Evolutionary conservation across 2,797 vertebrate genomes (phyloP).

Genomic region (Anguilla pacifica): DNA sequence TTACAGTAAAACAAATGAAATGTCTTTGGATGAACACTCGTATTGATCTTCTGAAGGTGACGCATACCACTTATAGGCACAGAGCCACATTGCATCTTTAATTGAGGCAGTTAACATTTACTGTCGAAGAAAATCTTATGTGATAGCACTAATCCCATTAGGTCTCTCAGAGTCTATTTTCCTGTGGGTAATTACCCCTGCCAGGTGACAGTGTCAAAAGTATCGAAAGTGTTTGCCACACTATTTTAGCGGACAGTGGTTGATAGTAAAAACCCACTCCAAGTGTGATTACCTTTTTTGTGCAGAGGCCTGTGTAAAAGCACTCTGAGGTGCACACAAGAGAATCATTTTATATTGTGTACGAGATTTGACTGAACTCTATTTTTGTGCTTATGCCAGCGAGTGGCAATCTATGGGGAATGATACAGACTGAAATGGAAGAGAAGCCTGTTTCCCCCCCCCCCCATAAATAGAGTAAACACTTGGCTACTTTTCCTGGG

Average conservation of each 20-base stretch:
- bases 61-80: neutral
- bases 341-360: neutral
- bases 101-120: neutral
- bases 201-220: neutral
- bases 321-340: neutral
- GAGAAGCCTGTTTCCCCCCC: neutral
- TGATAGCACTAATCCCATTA: neutral
- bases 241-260: neutral
- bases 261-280: neutral
- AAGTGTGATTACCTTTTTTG: neutral
- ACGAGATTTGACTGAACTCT: neutral
- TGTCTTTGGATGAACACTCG: neutral
- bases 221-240: neutral
- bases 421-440: neutral
- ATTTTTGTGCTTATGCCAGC: slow-evolving; percentile 2
- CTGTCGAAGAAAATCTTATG: neutral
- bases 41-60: neutral
- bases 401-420: neutral
- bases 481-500: neutral
- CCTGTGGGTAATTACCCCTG: neutral
- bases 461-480: neutral
- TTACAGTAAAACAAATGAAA: neutral
- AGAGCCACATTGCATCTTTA: neutral
- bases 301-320: neutral
- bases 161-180: neutral